phyloP scores from a whole-genome alignment of 2,797 vertebrate species.

The Hydrolagus colliei region DNA sequence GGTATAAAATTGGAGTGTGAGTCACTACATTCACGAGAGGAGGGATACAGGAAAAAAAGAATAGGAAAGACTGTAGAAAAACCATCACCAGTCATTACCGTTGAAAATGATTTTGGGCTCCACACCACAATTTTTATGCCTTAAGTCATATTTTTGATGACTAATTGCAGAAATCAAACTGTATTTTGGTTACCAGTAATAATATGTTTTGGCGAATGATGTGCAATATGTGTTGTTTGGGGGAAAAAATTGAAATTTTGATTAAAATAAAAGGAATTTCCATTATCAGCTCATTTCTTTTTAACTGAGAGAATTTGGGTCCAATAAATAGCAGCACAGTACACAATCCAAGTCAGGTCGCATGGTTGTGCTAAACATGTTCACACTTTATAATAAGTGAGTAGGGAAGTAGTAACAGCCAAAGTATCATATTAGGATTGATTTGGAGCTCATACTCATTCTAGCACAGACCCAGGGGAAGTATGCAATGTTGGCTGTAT shows the following conservation, averaged over 20 bases:
- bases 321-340: background rate
- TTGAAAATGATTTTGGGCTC: background rate
- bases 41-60: background rate
- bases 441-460: too few relatives aligned
- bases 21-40: too few relatives aligned
- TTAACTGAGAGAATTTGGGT: background rate
- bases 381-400: too few relatives aligned
- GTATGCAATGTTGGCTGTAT: too few relatives aligned
- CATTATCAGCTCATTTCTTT: background rate
- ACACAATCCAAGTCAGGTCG: background rate
- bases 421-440: too few relatives aligned
- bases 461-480: too few relatives aligned
- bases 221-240: background rate
- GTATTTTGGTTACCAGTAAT: background rate
- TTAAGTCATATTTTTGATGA: background rate
- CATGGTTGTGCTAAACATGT: background rate
- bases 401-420: too few relatives aligned
- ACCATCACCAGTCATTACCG: background rate
- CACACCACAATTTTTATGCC: background rate
- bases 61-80: slow-evolving; percentile 7
- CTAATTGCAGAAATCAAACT: background rate
- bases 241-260: background rate
- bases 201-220: background rate
- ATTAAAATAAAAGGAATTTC: too few relatives aligned
- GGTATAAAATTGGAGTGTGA: too few relatives aligned